Conservation (phyloP, 2,888 invertebrate genomes). For the Argyra leucocephala region DNA sequence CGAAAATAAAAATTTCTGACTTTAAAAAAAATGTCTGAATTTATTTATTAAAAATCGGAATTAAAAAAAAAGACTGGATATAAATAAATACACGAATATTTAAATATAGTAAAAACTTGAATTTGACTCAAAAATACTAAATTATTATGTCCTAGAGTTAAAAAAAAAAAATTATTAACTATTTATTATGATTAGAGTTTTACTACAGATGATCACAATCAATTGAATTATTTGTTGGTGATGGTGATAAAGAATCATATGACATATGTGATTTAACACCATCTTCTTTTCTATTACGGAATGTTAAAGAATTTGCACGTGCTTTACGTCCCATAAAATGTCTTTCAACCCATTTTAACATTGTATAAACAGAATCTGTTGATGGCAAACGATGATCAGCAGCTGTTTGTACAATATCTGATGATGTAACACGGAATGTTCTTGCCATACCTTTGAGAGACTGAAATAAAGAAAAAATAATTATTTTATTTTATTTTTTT, state of each 20-base stretch:
- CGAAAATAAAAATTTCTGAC: too few relatives aligned
- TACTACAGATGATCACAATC: slow-evolving; percentile 33
- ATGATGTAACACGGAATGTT: slow-evolving; percentile 79
- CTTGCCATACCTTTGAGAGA: slow-evolving; percentile 88
- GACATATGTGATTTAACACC: slow-evolving; percentile 72
- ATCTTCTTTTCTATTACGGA: slow-evolving; percentile 55
- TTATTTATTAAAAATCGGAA: too few relatives aligned
- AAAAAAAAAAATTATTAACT: too few relatives aligned
- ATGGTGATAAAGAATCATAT: slow-evolving; percentile 45
- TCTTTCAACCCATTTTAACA: slow-evolving; percentile 83
- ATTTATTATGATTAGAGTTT: background rate
- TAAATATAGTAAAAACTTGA: too few relatives aligned
- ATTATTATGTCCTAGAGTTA: too few relatives aligned
- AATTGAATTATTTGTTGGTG: slow-evolving; percentile 31
- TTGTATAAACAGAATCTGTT: slow-evolving; percentile 78
- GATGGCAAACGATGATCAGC: slow-evolving; percentile 80
- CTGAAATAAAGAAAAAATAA: slow-evolving; percentile 45
- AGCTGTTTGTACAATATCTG: slow-evolving; percentile 73
- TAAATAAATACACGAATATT: too few relatives aligned
- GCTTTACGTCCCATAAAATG: slow-evolving; percentile 73
- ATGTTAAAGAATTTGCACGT: slow-evolving; percentile 57
- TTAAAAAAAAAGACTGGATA: too few relatives aligned
- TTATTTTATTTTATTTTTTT: background rate
- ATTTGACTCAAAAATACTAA: too few relatives aligned
- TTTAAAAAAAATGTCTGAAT: too few relatives aligned